These are phyloP conservation scores for Apamea monoglypha DNA, from an alignment of 2,888 invertebrate species.

Conservation along the genomic window DNA sequence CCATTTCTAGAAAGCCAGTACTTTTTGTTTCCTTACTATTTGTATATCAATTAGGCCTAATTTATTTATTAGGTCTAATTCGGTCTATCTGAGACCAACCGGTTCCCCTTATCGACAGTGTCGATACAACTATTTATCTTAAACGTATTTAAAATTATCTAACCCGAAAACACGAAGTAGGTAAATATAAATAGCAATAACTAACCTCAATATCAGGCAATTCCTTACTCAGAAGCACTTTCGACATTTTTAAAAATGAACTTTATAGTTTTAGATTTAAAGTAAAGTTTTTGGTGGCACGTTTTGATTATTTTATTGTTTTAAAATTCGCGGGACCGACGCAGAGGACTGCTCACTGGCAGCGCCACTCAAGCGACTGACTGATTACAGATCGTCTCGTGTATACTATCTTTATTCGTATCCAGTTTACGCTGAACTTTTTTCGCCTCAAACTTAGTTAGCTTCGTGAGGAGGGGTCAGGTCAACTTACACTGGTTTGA, in stretches of 20 bases:
- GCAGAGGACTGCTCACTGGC: constrained; percentile 89
- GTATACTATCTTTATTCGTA: constrained; percentile 26
- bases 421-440: constrained; percentile 51
- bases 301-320: constrained; percentile 34
- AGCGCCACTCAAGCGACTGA: constrained; percentile 86
- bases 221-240: constrained; percentile 92
- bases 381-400: constrained; percentile 70
- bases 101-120: neutral
- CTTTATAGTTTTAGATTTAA: constrained; percentile 8
- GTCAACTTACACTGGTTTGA: constrained; percentile 17
- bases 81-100: neutral
- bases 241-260: constrained; percentile 81
- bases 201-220: constrained; percentile 95
- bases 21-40: no score
- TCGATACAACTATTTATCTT: neutral
- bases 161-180: constrained; percentile 17
- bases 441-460: constrained; percentile 5
- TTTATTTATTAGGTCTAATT: neutral
- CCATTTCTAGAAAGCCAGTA: no score
- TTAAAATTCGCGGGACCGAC: constrained; percentile 58
- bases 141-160: constrained; percentile 15
- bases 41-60: neutral
- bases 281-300: constrained; percentile 30
- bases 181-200: constrained; percentile 58
- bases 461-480: constrained; percentile 24